These are phyloP conservation scores for Leptestheria dahalacensis DNA, from an alignment of 1,140 invertebrate species.

Conservation along the genomic window DNA sequence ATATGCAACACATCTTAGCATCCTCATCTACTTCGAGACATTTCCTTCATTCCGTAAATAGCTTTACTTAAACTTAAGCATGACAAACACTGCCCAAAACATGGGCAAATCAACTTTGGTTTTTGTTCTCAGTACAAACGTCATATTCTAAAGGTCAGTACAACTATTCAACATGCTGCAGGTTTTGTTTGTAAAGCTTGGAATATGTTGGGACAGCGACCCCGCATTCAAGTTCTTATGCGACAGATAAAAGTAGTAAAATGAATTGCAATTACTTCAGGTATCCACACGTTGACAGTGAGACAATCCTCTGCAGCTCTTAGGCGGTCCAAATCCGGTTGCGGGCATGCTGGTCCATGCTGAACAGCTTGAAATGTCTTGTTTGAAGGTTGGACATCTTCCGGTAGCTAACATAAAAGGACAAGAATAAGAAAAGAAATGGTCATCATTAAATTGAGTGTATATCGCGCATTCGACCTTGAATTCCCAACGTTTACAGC, in stretches of 20 bases:
- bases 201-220: too few relatives aligned
- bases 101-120: too few relatives aligned
- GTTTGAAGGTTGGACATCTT: slow-evolving; percentile 33
- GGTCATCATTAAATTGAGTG: too few relatives aligned
- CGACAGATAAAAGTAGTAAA: neutral
- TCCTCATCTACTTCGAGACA: too few relatives aligned
- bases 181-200: too few relatives aligned
- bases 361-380: slow-evolving; percentile 29
- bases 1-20: too few relatives aligned
- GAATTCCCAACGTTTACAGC: neutral
- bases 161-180: too few relatives aligned
- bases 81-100: too few relatives aligned
- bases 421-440: slow-evolving; percentile 9
- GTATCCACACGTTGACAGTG: slow-evolving; percentile 38
- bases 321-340: slow-evolving; percentile 24
- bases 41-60: too few relatives aligned
- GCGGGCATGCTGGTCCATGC: slow-evolving; percentile 35
- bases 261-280: slow-evolving; percentile 27
- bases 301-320: slow-evolving; percentile 34
- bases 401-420: slow-evolving; percentile 28
- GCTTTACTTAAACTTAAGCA: too few relatives aligned
- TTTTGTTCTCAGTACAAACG: too few relatives aligned
- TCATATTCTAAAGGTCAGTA: too few relatives aligned
- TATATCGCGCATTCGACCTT: neutral
- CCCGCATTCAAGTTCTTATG: neutral